Base-by-base conservation (phyloP, 2,888 invertebrate genomes). In the Encarsia formosa region DNA sequence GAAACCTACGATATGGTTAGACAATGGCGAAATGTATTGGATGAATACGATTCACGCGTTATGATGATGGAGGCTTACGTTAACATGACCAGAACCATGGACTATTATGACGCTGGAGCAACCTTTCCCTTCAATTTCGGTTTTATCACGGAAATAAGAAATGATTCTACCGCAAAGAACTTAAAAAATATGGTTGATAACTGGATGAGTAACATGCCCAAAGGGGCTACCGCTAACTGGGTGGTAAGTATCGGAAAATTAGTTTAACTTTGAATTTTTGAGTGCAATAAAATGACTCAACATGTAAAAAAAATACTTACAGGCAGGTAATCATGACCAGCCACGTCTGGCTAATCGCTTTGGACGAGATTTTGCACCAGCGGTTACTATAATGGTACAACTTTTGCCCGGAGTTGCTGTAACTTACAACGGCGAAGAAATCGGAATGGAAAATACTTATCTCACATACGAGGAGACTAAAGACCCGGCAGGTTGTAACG, bases 401-500 rank as follows among this genome's bases (percentile, higher is more conserved):
- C 78, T 92, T 16, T 76, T 95, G 47, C 93, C 92, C 2, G 95
- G 95, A 34, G 82, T 91, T 4, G 84, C 86, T 18, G 83, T 93
- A 8, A 87, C 90, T 1, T 95, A 95, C 67, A 89, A 94, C 77
- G 91, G 89, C 4, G 89, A 91, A 64, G 89, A 90, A 75, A 80
- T 91, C 40, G 88, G 85, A 1, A 84, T 87, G 83, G 68, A 76
- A 56, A 80, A 87, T 64, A 79, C 79, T 4, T 76, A 66, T 34
- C 79, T 82, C 11, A 75, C 76, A 0, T 79, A 75, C 74, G 67
- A 73, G 35, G 71, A 78, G 9, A 78, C 79, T 0, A 67, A 78
- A 29, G 85, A 85, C 70, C 82, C 83, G 0, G 76, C 76, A 13
- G 84, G 79, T 1, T 73, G 75, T 24, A 78, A 77, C 55, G 76